Evolutionary conservation across 1,140 invertebrate genomes (phyloP), one percentile per base, ranked within the genome.

Genomic region (Drosophila triauraria): DNA sequence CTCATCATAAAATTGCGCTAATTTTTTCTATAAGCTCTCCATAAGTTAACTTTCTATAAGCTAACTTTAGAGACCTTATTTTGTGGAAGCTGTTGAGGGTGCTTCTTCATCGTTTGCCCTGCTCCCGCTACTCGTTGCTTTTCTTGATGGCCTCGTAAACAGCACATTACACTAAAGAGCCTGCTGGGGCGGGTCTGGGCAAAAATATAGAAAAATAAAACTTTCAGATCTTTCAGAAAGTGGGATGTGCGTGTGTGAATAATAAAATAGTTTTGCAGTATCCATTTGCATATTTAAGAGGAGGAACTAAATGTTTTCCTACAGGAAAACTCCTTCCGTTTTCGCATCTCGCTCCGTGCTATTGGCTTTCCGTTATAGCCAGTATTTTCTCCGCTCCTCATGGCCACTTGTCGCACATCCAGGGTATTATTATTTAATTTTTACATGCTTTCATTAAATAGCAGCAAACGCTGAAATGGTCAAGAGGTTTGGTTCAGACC

Each of bases 161-260:
- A 78, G 76, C 56, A 71, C 75, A 78, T 78, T 78, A 78, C 75
- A 78, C 75, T 71, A 71, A 78, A 78, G 51, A 70, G 76, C 58
- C 75, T 63, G 64, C 53, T 47, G 40, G 40, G 61, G 71, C 62
- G 54, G 71, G 27, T 47, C 47, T 35, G 67, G 23, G 71, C 30
- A 30, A 46, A 54, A 70, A 54, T 68, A 53, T 65, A 50, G 25
- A 57, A 71, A 69, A 71, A 57, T 48, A 71, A 57, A 72, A 50
- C 46, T 42, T 72, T 23, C 9, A 32, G 32, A 32, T 71, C 27
- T 72, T 72, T 17, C 69, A 23, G 27, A 35, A 62, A 62, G 46
- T 35, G 46, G 43, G 46, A 15, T 77, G 38, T 35, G 71, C 53
- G 62, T 35, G 75, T 67, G 75, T 61, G 75, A 78, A 70, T 78